These are phyloP conservation scores for Netelia inedita DNA, from an alignment of 2,888 invertebrate genomes.

Conservation along the genomic window DNA sequence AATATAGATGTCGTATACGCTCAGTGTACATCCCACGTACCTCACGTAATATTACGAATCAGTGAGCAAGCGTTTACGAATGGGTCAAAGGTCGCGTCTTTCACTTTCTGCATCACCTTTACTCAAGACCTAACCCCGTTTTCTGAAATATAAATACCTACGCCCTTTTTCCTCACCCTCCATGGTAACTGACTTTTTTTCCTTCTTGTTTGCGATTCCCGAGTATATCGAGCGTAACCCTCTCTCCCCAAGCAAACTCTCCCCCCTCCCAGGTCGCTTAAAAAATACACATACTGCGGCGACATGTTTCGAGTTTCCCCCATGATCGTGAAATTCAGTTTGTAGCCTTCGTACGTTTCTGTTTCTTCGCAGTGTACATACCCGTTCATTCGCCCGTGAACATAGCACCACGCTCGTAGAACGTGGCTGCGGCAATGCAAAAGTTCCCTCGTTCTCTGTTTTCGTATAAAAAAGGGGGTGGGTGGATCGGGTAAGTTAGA, in stretches of 20 bases:
- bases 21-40: background rate
- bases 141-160: slow-evolving; percentile 25
- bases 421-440: slow-evolving; percentile 42
- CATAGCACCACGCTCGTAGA: slow-evolving; percentile 2
- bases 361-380: background rate
- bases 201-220: background rate
- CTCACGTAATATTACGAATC: slow-evolving; percentile 13
- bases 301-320: background rate
- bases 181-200: background rate
- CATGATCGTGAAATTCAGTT: slow-evolving; percentile 36
- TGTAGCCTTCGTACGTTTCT: background rate
- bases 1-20: background rate
- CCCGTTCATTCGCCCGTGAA: slow-evolving; percentile 20
- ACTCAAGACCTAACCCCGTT: slow-evolving; percentile 29
- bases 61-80: slow-evolving; percentile 1
- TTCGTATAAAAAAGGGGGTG: slow-evolving; percentile 9
- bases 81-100: slow-evolving; percentile 9
- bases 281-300: slow-evolving; percentile 10
- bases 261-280: background rate
- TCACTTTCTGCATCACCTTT: slow-evolving; percentile 22
- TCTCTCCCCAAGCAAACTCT: background rate
- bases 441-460: slow-evolving; percentile 27
- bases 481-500: slow-evolving; percentile 11
- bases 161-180: background rate
- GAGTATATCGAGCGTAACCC: background rate